Conservation (phyloP, 2,797 vertebrate species). For the Scomberomorus guttatus region DNA sequence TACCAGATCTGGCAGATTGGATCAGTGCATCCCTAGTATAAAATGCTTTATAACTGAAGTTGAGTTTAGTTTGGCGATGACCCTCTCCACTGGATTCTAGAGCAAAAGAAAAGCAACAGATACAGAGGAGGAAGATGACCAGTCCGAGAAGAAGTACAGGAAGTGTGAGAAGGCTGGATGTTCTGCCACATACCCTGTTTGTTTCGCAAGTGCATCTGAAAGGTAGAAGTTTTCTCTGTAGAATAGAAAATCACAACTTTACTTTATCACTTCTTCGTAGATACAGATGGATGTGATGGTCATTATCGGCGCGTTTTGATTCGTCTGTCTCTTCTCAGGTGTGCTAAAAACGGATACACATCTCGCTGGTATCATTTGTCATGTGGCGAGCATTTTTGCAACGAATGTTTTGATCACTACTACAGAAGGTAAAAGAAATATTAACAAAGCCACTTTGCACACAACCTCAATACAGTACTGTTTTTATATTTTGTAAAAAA, state of each 20-base stretch:
- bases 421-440: slow-evolving; percentile 90
- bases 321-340: slow-evolving; percentile 83
- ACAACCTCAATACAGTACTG: too few species aligned
- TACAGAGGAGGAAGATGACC: slow-evolving; percentile 92
- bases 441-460: background rate
- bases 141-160: slow-evolving; percentile 95
- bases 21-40: background rate
- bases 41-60: background rate
- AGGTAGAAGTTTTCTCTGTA: slow-evolving; percentile 81
- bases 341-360: slow-evolving; percentile 98
- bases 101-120: slow-evolving; percentile 92
- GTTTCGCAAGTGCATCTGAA: slow-evolving; percentile 97
- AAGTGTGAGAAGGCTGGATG: slow-evolving; percentile 99
- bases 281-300: background rate
- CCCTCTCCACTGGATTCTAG: slow-evolving; percentile 74
- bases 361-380: slow-evolving; percentile 99
- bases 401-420: slow-evolving; percentile 99
- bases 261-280: background rate
- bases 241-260: background rate
- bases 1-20: background rate
- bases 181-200: slow-evolving; percentile 94
- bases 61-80: background rate
- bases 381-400: slow-evolving; percentile 99
- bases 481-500: too few species aligned
- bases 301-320: too few species aligned